phyloP scores from a whole-genome alignment of 2,797 vertebrate species.

The Agapornis canus region DNA sequence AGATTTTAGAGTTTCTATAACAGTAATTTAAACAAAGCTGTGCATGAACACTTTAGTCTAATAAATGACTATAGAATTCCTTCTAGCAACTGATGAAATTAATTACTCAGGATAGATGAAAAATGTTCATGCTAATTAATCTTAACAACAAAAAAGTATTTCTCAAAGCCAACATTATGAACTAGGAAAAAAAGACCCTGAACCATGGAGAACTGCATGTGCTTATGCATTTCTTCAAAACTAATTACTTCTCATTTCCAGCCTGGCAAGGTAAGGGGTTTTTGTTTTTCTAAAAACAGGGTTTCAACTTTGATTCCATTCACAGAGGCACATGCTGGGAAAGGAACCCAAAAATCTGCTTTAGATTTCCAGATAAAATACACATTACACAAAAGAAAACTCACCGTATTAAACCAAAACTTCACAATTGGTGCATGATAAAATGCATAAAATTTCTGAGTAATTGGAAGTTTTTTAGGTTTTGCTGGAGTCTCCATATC shows the following conservation, averaged over 20 bases:
- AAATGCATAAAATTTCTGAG: slow-evolving; percentile 95
- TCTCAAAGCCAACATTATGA: background rate
- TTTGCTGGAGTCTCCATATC: slow-evolving; percentile 89
- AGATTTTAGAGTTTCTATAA: background rate
- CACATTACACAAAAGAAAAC: slow-evolving; percentile 12
- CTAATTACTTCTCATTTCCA: background rate
- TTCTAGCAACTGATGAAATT: background rate
- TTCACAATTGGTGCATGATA: slow-evolving; percentile 98
- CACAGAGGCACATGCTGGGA: background rate
- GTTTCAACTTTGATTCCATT: background rate
- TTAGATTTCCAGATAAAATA: background rate
- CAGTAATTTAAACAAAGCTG: background rate
- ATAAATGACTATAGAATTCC: background rate
- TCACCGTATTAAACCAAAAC: slow-evolving; percentile 98
- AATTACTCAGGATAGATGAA: background rate
- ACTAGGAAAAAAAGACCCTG: background rate
- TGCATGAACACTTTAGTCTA: background rate
- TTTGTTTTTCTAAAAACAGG: background rate
- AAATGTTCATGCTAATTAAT: background rate
- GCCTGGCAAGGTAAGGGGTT: background rate
- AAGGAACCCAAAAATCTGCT: background rate
- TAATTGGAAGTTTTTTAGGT: slow-evolving; percentile 91
- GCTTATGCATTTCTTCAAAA: background rate
- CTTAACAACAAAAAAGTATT: background rate
- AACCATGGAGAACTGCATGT: background rate